Conservation (phyloP, 1,140 invertebrate genomes). For the Drosophila tristis region DNA sequence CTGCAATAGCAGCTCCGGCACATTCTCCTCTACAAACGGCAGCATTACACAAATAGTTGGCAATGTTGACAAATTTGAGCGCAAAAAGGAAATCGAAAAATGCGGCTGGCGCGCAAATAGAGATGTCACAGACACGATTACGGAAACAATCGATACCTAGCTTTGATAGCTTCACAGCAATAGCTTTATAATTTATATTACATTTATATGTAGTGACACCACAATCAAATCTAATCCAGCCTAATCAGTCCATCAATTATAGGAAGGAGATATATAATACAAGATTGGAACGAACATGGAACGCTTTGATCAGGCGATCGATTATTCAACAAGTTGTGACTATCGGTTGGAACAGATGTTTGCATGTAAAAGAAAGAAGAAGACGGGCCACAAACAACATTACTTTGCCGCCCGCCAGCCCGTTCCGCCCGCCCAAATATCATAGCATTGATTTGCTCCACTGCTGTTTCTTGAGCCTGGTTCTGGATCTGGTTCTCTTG, state of each 20-base stretch:
- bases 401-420: conserved; percentile 32
- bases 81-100: conserved; percentile 6
- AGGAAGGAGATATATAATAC: too few species aligned
- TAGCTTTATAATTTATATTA: too few species aligned
- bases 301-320: conserved; percentile 4
- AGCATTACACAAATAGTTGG: conserved; percentile 47
- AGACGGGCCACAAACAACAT: conserved; percentile 62
- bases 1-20: conserved; percentile 55
- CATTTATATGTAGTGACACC: too few species aligned
- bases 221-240: too few species aligned
- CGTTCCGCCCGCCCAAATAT: conserved; percentile 27
- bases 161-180: neutral
- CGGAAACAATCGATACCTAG: neutral
- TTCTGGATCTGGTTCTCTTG: conserved; percentile 39
- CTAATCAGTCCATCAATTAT: too few species aligned
- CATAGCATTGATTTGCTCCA: conserved; percentile 41
- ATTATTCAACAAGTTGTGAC: conserved; percentile 57
- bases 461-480: conserved; percentile 17
- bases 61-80: neutral
- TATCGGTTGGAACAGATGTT: conserved; percentile 37
- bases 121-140: too few species aligned
- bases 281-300: too few species aligned
- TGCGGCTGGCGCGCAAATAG: conserved; percentile 1
- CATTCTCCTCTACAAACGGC: conserved; percentile 40
- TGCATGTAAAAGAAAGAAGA: conserved; percentile 46